phyloP scores from a whole-genome alignment of 2,888 invertebrate species.

The Xestia ashworthii region DNA sequence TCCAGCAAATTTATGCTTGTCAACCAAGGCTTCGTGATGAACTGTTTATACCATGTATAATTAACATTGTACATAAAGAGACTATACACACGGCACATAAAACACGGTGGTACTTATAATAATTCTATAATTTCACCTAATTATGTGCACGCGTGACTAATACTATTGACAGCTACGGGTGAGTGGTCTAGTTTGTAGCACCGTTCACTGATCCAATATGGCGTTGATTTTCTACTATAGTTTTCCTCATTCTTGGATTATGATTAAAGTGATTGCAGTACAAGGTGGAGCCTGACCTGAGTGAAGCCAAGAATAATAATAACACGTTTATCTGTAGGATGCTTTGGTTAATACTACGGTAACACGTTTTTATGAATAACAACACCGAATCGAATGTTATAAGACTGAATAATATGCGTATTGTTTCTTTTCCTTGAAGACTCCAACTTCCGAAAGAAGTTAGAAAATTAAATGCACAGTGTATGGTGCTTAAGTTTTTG shows the following conservation, averaged over 20 bases:
- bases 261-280: conserved; percentile 11
- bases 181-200: conserved; percentile 15
- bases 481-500: neutral
- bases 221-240: conserved; percentile 16
- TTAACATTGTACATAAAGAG: neutral
- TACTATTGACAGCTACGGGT: conserved; percentile 22
- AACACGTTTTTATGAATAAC: neutral
- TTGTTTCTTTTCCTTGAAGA: neutral
- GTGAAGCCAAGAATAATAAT: neutral
- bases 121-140: conserved; percentile 46
- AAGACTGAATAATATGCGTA: neutral
- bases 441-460: too few relatives aligned
- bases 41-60: too few relatives aligned
- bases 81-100: conserved; percentile 8
- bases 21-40: too few relatives aligned
- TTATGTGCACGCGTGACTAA: conserved; percentile 49
- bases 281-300: neutral
- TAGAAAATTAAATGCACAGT: neutral
- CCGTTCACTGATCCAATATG: conserved; percentile 41
- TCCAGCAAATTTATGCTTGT: too few relatives aligned
- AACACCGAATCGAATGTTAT: neutral
- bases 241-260: conserved; percentile 29
- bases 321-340: neutral
- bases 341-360: neutral
- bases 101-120: conserved; percentile 4